phyloP scores from a whole-genome alignment of 2,888 invertebrate genomes.

The Pycnomerus fuliginosus region DNA sequence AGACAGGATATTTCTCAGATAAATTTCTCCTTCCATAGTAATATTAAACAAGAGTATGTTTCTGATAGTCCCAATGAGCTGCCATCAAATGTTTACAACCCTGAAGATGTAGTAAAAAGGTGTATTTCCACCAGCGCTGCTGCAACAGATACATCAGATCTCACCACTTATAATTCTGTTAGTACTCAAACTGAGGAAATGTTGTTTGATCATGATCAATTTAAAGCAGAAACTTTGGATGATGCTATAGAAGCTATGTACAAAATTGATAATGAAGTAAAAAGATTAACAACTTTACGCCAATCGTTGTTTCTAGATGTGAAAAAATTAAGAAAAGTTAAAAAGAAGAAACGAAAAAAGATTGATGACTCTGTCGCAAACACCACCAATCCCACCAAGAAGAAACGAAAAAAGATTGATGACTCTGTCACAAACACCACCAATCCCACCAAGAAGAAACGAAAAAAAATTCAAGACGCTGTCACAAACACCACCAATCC shows the following conservation, averaged over 20 bases:
- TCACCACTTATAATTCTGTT: not conserved
- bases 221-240: not conserved
- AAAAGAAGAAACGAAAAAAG: not conserved
- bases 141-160: not conserved
- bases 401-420: conserved; percentile 2
- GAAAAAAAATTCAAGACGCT: conserved; percentile 4
- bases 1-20: too few species aligned
- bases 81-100: not conserved
- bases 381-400: too few species aligned
- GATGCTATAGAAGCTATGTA: conserved; percentile 29
- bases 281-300: conserved; percentile 33
- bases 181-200: conserved; percentile 13
- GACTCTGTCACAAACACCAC: too few species aligned
- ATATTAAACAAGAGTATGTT: too few species aligned
- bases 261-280: conserved; percentile 38
- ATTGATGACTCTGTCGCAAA: too few species aligned
- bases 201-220: not conserved
- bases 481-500: too few species aligned
- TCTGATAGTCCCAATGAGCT: too few species aligned
- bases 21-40: too few species aligned
- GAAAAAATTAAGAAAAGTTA: conserved; percentile 5
- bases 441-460: not conserved
- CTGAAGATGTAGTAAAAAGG: too few species aligned
- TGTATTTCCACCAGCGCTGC: too few species aligned
- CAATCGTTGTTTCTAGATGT: conserved; percentile 29